Conservation (phyloP, 1,140 invertebrate species). For the Rhopalosiphum maidis region DNA sequence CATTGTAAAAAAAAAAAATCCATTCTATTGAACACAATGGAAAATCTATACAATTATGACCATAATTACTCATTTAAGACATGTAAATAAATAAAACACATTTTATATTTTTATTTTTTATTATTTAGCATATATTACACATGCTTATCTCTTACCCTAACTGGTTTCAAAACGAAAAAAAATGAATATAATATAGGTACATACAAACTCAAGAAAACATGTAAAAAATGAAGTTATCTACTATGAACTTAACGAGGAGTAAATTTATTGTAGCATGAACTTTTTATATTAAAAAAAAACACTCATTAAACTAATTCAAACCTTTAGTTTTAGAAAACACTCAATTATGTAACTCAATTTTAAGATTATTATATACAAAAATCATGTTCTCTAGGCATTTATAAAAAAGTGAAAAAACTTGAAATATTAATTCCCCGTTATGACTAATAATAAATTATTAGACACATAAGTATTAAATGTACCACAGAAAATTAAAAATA, state of each 20-base stretch:
- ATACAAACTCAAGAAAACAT: slow-evolving; percentile 31
- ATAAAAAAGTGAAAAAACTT: slow-evolving; percentile 48
- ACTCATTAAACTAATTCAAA: neutral
- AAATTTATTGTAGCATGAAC: slow-evolving; percentile 1
- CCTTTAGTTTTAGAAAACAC: neutral
- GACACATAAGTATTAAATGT: neutral
- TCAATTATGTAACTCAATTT: slow-evolving; percentile 10
- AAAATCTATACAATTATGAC: neutral
- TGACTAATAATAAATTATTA: neutral
- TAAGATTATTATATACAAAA: slow-evolving; percentile 42
- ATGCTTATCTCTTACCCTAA: slow-evolving; percentile 37
- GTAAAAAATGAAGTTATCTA: neutral
- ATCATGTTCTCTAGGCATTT: neutral
- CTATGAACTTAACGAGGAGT: slow-evolving; percentile 40
- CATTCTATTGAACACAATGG: neutral
- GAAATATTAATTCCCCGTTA: neutral
- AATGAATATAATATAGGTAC: neutral
- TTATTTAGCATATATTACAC: slow-evolving; percentile 31
- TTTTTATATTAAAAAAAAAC: neutral
- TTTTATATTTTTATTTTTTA: slow-evolving; percentile 38
- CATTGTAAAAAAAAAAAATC: neutral
- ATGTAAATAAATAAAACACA: neutral
- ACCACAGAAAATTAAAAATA: slow-evolving; percentile 25
- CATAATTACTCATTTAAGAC: neutral
- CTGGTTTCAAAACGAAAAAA: slow-evolving; percentile 48